Evolutionary conservation across 2,113 vertebrate species (phyloP).

Genomic region (Pangasianodon hypophthalmus): DNA sequence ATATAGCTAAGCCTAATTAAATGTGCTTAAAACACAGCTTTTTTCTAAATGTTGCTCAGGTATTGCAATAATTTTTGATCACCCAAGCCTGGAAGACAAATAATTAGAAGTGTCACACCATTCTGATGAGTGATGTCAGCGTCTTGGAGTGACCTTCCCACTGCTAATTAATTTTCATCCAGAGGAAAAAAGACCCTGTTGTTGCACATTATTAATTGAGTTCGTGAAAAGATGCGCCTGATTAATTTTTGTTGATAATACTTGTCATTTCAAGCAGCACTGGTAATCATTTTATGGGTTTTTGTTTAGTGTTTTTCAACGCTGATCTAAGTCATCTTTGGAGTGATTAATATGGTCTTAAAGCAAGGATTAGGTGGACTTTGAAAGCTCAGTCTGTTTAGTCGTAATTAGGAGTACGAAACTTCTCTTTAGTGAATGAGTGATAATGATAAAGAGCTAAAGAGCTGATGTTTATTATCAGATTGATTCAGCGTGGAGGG

Average conservation of each 20-base stretch:
- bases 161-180: slow-evolving; percentile 99
- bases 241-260: slow-evolving; percentile 99
- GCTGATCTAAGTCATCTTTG: slow-evolving; percentile 94
- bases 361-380: slow-evolving; percentile 62
- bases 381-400: slow-evolving; percentile 60
- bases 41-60: slow-evolving; percentile 99
- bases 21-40: slow-evolving; percentile 97
- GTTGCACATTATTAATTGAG: slow-evolving; percentile 99
- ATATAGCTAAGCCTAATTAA: slow-evolving; percentile 99
- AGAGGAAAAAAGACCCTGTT: slow-evolving; percentile 93
- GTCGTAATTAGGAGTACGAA: slow-evolving; percentile 59
- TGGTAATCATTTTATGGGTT: slow-evolving; percentile 98
- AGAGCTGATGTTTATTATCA: slow-evolving; percentile 13
- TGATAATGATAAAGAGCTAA: slow-evolving; percentile 35
- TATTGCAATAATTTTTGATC: slow-evolving; percentile 99
- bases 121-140: slow-evolving; percentile 99
- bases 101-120: slow-evolving; percentile 99
- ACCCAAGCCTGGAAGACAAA: slow-evolving; percentile 99
- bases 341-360: slow-evolving; percentile 82
- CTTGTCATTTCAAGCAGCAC: slow-evolving; percentile 96
- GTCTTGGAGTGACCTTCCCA: slow-evolving; percentile 99
- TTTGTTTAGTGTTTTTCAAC: slow-evolving; percentile 91
- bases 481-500: neutral
- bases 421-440: slow-evolving; percentile 43
- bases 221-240: slow-evolving; percentile 99